A percentile compares a stretch with the other conserved stretches of the same genome.
These are phyloP conservation scores for Catostylus mosaicus DNA, from an alignment of 30 jellyfish, hydroid and myxozoan species.

Conservation along the genomic window DNA sequence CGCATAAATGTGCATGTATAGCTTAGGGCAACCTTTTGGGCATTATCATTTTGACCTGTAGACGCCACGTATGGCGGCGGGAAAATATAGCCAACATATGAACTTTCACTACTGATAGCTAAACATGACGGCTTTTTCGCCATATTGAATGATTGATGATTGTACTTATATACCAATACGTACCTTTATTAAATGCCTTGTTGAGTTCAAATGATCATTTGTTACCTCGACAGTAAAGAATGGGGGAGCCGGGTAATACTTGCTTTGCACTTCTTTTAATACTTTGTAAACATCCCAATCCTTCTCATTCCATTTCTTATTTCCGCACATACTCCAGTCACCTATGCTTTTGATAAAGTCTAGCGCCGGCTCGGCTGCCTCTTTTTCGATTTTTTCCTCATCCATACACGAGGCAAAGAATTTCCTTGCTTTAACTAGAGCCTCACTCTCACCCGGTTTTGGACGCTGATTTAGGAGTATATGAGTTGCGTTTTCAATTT, in stretches of 20 bases:
- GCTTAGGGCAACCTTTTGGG: no score
- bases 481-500: slow-evolving; percentile 81
- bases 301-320: slow-evolving; percentile 60
- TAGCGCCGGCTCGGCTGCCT: slow-evolving; percentile 84
- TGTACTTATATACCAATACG: no score
- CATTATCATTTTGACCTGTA: no score
- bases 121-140: no score
- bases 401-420: slow-evolving; percentile 91
- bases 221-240: slow-evolving; percentile 95
- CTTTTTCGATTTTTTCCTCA: slow-evolving; percentile 62
- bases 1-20: no score
- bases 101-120: no score
- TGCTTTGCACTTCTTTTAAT: slow-evolving; percentile 70
- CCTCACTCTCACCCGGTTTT: slow-evolving; percentile 85
- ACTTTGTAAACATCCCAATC: slow-evolving; percentile 80
- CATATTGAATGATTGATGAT: no score
- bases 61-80: no score
- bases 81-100: no score
- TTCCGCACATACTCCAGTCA: slow-evolving; percentile 86
- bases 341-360: slow-evolving; percentile 82
- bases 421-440: slow-evolving; percentile 80
- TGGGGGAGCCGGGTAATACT: slow-evolving; percentile 96
- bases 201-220: slow-evolving; percentile 94
- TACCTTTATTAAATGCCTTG: slow-evolving; percentile 92
- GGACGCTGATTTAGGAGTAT: slow-evolving; percentile 76